These are phyloP conservation scores for Tetraneura akinire DNA, from an alignment of 1,140 invertebrate species.

Conservation along the genomic window DNA sequence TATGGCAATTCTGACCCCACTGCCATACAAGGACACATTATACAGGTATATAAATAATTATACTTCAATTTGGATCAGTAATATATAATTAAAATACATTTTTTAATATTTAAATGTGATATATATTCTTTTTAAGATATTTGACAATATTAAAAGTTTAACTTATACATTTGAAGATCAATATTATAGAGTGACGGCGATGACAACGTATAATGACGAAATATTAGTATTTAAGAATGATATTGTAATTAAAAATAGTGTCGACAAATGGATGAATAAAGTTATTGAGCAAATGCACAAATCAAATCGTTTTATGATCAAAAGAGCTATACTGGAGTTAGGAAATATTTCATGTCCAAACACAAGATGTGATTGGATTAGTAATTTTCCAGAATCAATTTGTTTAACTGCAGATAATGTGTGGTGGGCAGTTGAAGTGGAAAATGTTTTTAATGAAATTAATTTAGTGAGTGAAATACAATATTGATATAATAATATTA, in stretches of 20 bases:
- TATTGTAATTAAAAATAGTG: constrained; percentile 66
- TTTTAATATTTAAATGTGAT: too few relatives aligned
- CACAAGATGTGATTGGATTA: constrained; percentile 73
- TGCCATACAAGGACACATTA: constrained; percentile 86
- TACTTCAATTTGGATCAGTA: not conserved
- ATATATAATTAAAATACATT: not conserved
- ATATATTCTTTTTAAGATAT: constrained; percentile 62
- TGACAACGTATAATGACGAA: constrained; percentile 84
- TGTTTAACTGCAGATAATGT: constrained; percentile 81
- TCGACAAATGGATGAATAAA: constrained; percentile 89
- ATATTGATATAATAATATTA: too few relatives aligned
- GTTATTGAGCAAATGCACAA: constrained; percentile 80
- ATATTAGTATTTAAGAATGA: constrained; percentile 76
- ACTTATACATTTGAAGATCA: constrained; percentile 67
- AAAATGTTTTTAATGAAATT: constrained; percentile 72
- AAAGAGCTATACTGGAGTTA: constrained; percentile 86
- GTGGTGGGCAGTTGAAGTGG: constrained; percentile 93
- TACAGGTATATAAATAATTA: constrained; percentile 68
- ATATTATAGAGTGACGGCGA: constrained; percentile 69
- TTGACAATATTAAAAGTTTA: constrained; percentile 82
- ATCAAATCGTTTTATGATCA: constrained; percentile 82
- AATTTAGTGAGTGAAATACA: not conserved
- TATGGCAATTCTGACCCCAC: constrained; percentile 78
- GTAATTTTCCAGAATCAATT: constrained; percentile 86
- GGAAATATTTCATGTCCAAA: constrained; percentile 71